Evolutionary conservation across 2,888 invertebrate genomes (phyloP), one percentile per base, ranked within the genome.

Genomic region (Digitonthophagus gazella): DNA sequence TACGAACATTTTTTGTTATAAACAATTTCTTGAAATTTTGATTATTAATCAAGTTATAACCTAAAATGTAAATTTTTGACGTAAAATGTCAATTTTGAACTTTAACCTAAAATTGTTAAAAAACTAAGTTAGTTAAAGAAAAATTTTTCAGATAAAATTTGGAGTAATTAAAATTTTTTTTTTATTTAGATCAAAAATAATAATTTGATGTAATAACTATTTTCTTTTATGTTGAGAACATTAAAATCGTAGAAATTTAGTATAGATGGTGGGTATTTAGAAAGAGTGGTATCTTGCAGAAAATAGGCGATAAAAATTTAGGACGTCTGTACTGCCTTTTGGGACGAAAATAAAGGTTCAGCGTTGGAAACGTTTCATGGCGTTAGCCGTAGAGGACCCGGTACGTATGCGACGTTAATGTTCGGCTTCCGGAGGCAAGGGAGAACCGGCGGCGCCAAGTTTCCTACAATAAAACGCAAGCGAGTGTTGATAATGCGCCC

Each of bases 381-480:
- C 28, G 28, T 44, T 44, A 44, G 28, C 8, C 28, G 28, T 44
- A 44, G 28, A 44, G 28, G 28, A 44, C 28, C 11, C 3, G 3
- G 8, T 44, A 44, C 28, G 28, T 44, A 44, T 44, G 28, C 28
- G 28, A 44, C 28, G 28, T 44, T 44, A 44, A 44, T 44, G 28
- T 44, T 44, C 28, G 28, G 28, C 11, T 44, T 44, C 28, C 28
- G 28, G 28, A 44, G 28, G 28, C 8, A 44, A 44, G 11, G 11
- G 28, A 11, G 8, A 44, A 44, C 28, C 11, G 28, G 28, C 28
- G 28, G 8, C 61, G 18, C 61, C 18, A 61, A 61, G 20, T 20
- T 19, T 18, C 61, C 61, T 18, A 61, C 61, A 61, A 61, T 61
- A 61, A 61, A 61, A 61, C 61, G 18, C 18, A 61, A 61, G 61